Conservation (phyloP, 2,888 invertebrate genomes). For the Agrypnus murinus region DNA sequence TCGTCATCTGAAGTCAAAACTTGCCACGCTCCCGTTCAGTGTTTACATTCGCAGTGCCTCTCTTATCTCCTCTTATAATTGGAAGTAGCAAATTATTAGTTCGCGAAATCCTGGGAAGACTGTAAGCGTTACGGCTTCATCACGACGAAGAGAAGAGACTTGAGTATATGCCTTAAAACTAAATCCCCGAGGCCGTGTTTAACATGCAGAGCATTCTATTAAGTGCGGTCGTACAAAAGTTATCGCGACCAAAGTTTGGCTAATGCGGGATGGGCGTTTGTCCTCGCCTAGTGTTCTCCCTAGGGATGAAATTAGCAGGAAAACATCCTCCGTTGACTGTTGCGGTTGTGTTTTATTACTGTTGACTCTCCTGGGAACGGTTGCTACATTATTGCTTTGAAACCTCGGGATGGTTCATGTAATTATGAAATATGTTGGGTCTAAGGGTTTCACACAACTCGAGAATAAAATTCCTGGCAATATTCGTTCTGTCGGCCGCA, state of each 20-base stretch:
- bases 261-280: conserved; percentile 54
- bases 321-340: conserved; percentile 50
- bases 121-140: conserved; percentile 50
- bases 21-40: conserved; percentile 30
- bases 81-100: conserved; percentile 53
- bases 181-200: conserved; percentile 53
- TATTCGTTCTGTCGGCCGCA: conserved; percentile 16
- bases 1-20: conserved; percentile 44
- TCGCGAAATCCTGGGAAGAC: conserved; percentile 51
- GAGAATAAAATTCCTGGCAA: conserved; percentile 33
- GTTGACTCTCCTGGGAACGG: conserved; percentile 41
- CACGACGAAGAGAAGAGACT: conserved; percentile 27
- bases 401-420: conserved; percentile 38
- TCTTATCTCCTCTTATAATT: conserved; percentile 49
- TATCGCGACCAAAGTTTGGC: conserved; percentile 55
- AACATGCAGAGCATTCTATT: conserved; percentile 55
- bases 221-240: conserved; percentile 56
- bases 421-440: conserved; percentile 41
- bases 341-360: conserved; percentile 51
- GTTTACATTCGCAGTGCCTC: conserved; percentile 41
- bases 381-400: conserved; percentile 47
- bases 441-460: conserved; percentile 37
- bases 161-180: conserved; percentile 50
- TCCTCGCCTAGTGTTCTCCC: conserved; percentile 51
- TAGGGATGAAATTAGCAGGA: conserved; percentile 49